Evolutionary conservation across 2,888 invertebrate genomes (phyloP).

Genomic region (Acleris sparsana): DNA sequence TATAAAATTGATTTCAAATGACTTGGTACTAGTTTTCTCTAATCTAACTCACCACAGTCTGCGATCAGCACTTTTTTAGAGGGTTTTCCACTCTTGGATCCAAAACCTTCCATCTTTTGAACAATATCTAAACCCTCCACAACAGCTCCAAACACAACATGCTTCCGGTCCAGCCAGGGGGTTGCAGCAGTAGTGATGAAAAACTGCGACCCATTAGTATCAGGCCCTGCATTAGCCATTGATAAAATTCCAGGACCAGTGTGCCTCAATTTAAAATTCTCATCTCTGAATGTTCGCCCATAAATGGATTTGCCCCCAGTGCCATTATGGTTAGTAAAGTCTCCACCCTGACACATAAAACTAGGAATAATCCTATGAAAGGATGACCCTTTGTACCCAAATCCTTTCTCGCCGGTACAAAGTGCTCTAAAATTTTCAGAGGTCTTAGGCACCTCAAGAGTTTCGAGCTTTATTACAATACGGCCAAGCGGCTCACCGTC

Average conservation of each 20-base stretch:
- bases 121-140: conserved; percentile 96
- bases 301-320: conserved; percentile 98
- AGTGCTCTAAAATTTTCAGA: conserved; percentile 97
- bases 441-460: conserved; percentile 95
- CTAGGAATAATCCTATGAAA: conserved; percentile 96
- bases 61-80: conserved; percentile 90
- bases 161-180: conserved; percentile 96
- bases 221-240: conserved; percentile 98
- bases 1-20: neutral
- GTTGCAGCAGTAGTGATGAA: conserved; percentile 97
- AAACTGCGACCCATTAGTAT: conserved; percentile 98
- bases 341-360: conserved; percentile 98
- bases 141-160: conserved; percentile 96
- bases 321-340: conserved; percentile 96
- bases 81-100: conserved; percentile 93
- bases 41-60: conserved; percentile 91
- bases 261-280: conserved; percentile 97
- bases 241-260: conserved; percentile 94
- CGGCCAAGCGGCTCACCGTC: conserved; percentile 91
- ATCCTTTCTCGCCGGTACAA: conserved; percentile 85
- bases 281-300: conserved; percentile 96
- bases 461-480: conserved; percentile 93
- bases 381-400: conserved; percentile 95
- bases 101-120: conserved; percentile 91
- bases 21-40: conserved; percentile 34